Base-by-base conservation (phyloP, 2,888 invertebrate genomes). In the Lagria hirta region DNA sequence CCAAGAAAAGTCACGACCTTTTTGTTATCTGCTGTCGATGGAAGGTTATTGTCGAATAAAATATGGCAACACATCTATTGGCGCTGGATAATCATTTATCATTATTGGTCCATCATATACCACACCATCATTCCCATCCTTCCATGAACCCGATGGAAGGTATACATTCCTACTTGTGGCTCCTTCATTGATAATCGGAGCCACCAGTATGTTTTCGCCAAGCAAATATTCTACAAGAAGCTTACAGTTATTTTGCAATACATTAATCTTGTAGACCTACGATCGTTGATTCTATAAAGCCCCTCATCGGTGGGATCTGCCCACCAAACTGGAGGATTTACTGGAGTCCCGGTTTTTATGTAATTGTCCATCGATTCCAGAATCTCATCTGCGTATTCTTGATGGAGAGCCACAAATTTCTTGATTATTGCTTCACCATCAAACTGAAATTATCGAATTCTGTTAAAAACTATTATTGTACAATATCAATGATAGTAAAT, bases 271-370 rank as follows among this genome's bases (percentile, higher is more conserved):
- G 4, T 13, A 1, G 33, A 35, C 27, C 65, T 68, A 82, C 82
- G 76, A 56, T 82, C 81, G 68, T 75, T 75, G 42, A 78, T 75
- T 33, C 64, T 59, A n/a, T n/a, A n/a, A n/a, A n/a, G n/a, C n/a
- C n/a, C n/a, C n/a, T 65, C 59, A 59, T 90, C 84, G 0, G 63
- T 66, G 0, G 90, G 88, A 55, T 82, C 85, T 0, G 84, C 63
- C 90, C 90, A 92, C 92, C 92, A 93, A 20, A 92, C 75, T 0
- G 92, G 92, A 2, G 84, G 75, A 70, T 88, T 88, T 6, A 89
- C 80, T 0, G 88, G 90, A 2, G 77, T 74, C 6, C 88, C 88
- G 1, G 76, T 73, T 1, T 58, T 52, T 0, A 81, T 77, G 0
- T 83, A 75, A 3, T 75, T 69, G 32, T 78, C 61, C 77, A 86